phyloP scores from a whole-genome alignment of 2,797 vertebrate genomes.

The Clarias platycephalus region DNA sequence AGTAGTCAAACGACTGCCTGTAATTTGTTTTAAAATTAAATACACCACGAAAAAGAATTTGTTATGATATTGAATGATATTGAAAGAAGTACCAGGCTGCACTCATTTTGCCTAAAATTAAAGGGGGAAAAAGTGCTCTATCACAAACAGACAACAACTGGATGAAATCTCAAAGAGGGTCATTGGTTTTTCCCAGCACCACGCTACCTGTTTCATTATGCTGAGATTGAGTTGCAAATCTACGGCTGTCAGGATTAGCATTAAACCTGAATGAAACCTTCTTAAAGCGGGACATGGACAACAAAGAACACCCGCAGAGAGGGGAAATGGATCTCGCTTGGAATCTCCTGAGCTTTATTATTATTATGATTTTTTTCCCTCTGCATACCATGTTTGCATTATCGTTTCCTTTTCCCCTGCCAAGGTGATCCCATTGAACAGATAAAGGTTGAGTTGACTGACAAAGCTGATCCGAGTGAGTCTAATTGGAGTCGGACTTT shows the following conservation, averaged over 20 bases:
- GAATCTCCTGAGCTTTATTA: slow-evolving; percentile 13
- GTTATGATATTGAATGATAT: not conserved
- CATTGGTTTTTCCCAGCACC: not conserved
- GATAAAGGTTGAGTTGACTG: not conserved
- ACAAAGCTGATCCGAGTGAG: slow-evolving; percentile 8
- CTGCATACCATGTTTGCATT: not conserved
- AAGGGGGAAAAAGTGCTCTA: not conserved
- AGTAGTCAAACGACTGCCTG: not conserved
- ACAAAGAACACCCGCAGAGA: slow-evolving; percentile 39
- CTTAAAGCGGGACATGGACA: not conserved
- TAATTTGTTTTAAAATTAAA: not conserved
- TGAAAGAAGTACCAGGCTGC: not conserved
- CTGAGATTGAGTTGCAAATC: slow-evolving; percentile 35
- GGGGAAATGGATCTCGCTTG: slow-evolving; percentile 31
- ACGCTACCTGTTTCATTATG: not conserved
- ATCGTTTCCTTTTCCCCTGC: not conserved
- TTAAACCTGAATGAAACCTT: slow-evolving; percentile 45
- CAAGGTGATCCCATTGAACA: not conserved
- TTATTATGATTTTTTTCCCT: not conserved
- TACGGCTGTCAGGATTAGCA: slow-evolving; percentile 30
- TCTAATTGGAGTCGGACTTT: slow-evolving; percentile 26
- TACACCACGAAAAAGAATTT: not conserved
- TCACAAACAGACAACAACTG: not conserved
- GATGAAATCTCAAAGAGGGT: not conserved
- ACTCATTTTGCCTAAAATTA: not conserved